A percentile compares a stretch with the other conserved stretches of the same genome.
Conservation (phyloP, 2,797 vertebrate species). For the Nyctalus aviator region DNA sequence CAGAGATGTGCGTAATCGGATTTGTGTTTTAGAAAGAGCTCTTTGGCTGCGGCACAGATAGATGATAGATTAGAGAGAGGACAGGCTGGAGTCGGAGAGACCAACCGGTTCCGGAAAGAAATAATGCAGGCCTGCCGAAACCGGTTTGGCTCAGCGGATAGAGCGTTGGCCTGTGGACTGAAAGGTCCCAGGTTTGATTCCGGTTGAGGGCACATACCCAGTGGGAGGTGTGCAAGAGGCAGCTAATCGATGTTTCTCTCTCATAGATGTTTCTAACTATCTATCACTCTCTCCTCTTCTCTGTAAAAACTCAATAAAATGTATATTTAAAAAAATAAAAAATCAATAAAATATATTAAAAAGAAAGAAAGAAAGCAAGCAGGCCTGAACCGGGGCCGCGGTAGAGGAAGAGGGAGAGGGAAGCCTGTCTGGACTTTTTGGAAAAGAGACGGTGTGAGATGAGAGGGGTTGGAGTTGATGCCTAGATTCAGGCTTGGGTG, state of each 20-base stretch:
- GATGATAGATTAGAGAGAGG: slow-evolving; percentile 75
- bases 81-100: slow-evolving; percentile 80
- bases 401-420: background rate
- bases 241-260: no score
- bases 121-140: background rate
- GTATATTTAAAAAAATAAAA: no score
- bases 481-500: background rate
- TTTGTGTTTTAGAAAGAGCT: slow-evolving; percentile 80
- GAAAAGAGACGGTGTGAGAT: background rate
- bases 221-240: no score
- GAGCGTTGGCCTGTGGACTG: no score
- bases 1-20: slow-evolving; percentile 78
- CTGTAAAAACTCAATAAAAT: no score
- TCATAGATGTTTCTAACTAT: no score
- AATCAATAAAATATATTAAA: no score
- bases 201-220: no score
- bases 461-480: background rate
- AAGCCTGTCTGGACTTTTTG: background rate
- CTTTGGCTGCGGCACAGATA: slow-evolving; percentile 73
- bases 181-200: no score
- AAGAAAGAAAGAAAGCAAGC: background rate
- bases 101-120: slow-evolving; percentile 73
- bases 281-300: no score
- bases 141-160: no score
- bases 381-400: background rate